Evolutionary conservation across 2,113 vertebrate species (phyloP), one percentile per base, ranked within the genome.

Genomic region (Pseudopodoces humilis): DNA sequence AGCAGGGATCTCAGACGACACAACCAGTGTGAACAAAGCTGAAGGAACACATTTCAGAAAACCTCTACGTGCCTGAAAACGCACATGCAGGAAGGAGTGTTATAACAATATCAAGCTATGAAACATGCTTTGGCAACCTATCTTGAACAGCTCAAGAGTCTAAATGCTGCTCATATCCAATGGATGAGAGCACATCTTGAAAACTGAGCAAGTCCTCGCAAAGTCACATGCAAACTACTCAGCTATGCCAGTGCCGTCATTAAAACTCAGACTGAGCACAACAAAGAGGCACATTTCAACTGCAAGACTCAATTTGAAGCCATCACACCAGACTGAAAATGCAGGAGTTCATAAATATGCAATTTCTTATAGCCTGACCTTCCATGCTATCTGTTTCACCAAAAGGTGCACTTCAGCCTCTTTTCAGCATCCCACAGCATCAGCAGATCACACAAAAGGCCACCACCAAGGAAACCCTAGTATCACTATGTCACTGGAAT

Each of bases 161-260:
- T 75, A 91, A 95, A 62, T 47, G 56, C 67, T 95, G 91, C 77
- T 89, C 72, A 62, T 62, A 86, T 60, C 92, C 85, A 91, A 80
- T 49, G 35, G 68, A 60, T 84, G 53, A 95, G 76, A 92, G 56
- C 76, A 88, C 43, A 65, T 94, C 93, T 94, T 86, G 79, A 91
- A 95, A 91, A 90, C 49, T 13, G 68, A 86, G 55, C 69, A 55
- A 90, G 82, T 89, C 50, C 72, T 86, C 81, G 93, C 79, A 93
- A 84, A 89, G 60, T 91, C 87, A 58, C 84, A 64, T 69, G 63
- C 43, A 76, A 80, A 77, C 75, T 83, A 35, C 79, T 85, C 23
- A 0, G 83, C 68, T 75, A 47, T 0, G 6, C 60, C 63, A 88
- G 71, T 44, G 75, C 68, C 41, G 31, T 49, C 83, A 74, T 67